Base-by-base conservation (phyloP, 2,113 vertebrate species). In the Phyllostomus hastatus region DNA sequence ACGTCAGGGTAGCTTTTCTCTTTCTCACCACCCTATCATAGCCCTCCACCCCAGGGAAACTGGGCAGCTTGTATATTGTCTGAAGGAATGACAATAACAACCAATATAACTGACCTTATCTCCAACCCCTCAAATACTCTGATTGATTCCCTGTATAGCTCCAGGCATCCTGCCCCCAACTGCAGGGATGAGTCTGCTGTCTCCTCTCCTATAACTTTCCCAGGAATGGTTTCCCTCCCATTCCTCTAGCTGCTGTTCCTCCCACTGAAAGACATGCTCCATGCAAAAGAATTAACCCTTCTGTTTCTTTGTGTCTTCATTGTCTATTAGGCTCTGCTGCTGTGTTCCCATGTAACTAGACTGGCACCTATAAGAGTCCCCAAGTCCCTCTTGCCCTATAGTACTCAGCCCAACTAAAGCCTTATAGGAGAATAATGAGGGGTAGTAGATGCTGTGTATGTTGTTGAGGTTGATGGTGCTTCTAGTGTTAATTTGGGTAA, bases 161-260 rank as follows among this genome's bases (percentile, higher is more conserved):
- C 9, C 10, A 43, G 10, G 10, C 4, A 5, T 41, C 35, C 31
- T 5, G 7, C 14, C 35, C 31, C 57, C 26, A 31, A 26, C 9
- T 31, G 41, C 28, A 76, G 20, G 4, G 33, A 4, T 0, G 0
- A 33, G 9, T 73, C 61, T 0, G 8, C 64, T 19, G 0, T 46
- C 5, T 64, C 7, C 33, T 83, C 17, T 76, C 73, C 73, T 5
- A 4, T 46, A 33, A 17, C 73, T 11, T n/a, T 24, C 28, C 46
- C 46, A 19, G n/a, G 0, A 1, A 5, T 61, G 4, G 43, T 70
- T 79, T 76, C 15, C 81, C 26, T 91, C 22, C 33, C 0, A 17
- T 24, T 15, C 73, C 38, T 80, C 75, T 48, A 70, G 20, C 20
- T 35, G 2, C 9, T 82, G 11, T n/a, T 61, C 4, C 3, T 80